Conservation (phyloP, 1,140 invertebrate species). For the Lepidurus arcticus region DNA sequence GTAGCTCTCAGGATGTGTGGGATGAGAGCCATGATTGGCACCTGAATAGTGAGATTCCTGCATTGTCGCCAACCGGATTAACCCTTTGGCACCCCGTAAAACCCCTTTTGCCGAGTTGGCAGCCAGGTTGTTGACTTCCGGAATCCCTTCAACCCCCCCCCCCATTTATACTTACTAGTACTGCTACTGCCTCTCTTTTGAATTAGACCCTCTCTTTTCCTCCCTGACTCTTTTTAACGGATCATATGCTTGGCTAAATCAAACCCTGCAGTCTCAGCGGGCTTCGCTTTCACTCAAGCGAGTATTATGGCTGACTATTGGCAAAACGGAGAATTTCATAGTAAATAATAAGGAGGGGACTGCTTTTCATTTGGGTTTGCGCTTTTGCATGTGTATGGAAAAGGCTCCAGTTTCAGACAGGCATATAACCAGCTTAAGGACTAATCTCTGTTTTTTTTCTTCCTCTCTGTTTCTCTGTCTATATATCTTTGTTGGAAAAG, state of each 20-base stretch:
- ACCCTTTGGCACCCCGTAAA: slow-evolving; percentile 12
- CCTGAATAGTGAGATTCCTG: slow-evolving; percentile 13
- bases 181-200: neutral
- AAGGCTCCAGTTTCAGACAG: neutral
- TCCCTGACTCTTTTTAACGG: neutral
- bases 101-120: neutral
- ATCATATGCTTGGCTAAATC: slow-evolving; percentile 11
- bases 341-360: too few relatives aligned
- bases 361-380: too few relatives aligned
- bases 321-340: neutral
- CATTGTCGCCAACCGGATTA: slow-evolving; percentile 17
- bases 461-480: neutral
- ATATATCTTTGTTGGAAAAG: too few relatives aligned
- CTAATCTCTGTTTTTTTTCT: neutral
- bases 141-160: neutral
- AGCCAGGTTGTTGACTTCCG: slow-evolving; percentile 7
- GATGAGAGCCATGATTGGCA: slow-evolving; percentile 17
- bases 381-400: neutral
- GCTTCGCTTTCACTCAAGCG: neutral
- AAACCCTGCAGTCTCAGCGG: slow-evolving; percentile 11
- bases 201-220: neutral
- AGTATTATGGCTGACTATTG: slow-evolving; percentile 5
- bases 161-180: neutral
- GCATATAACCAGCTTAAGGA: slow-evolving; percentile 6
- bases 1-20: slow-evolving; percentile 1